Base-by-base conservation (phyloP, 2,888 invertebrate species). In the Phymatocera aterrima region DNA sequence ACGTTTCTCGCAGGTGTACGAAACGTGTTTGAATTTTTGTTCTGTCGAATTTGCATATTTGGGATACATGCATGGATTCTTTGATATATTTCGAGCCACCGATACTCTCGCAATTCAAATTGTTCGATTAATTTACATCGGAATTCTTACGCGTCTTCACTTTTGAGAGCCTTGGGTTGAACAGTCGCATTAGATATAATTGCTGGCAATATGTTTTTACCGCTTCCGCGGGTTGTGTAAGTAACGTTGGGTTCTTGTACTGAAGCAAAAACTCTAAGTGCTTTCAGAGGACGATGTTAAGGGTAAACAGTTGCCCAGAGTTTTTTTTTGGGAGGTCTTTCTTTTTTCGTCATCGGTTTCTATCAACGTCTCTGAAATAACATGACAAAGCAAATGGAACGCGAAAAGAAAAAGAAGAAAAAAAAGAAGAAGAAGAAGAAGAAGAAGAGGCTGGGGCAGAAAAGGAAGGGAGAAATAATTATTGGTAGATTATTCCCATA, bases 271-370 rank as follows among this genome's bases (percentile, higher is more conserved):
- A 68, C 21, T 15, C 46, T 68, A 43, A 68, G 68, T 68, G 68
- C 68, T 68, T 68, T 68, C 68, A 68, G 43, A 34, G 10, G 51
- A n/a, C 51, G 18, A n/a, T n/a, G 51, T 8, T 64, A n/a, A 68
- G 68, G 68, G 46, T 46, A 68, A 68, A 46, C 68, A 46, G 68
- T 46, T 68, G 68, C 24, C 61, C 24, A 68, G 46, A 68, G n/a
- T 46, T 43, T 24, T 54, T 54, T n/a, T n/a, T n/a, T n/a, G n/a
- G 21, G 40, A 10, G 40, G 6, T 40, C 12, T 40, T 40, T 40
- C 12, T 40, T 21, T 21, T 68, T 37, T 64, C 24, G 24, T 46
- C 43, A 43, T 15, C n/a, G 24, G 68, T 68, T 46, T 68, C 43
- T 46, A 68, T 68, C 40, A 68, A 68, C 12, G 54, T 64, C 24